Percentiles rank a stretch among this genome's conserved stretches.
Evolutionary conservation across 2,113 vertebrate species (phyloP).

Genomic region (Gracilinanus agilis): DNA sequence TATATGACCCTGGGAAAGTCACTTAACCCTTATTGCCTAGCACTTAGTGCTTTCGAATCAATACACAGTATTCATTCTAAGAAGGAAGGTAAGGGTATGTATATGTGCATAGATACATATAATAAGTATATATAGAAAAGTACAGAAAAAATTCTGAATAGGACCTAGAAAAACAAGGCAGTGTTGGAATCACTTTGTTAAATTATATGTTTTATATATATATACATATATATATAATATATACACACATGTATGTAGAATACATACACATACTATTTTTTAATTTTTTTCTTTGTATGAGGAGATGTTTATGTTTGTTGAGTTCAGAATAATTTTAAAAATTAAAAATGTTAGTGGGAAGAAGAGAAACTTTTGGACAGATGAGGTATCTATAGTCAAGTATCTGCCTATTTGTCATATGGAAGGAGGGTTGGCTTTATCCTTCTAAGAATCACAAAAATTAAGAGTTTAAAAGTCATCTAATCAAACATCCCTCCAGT

Average conservation of each 20-base stretch:
- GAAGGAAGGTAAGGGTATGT: too few species aligned
- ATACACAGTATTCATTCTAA: too few species aligned
- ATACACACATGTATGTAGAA: too few species aligned
- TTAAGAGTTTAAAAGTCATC: not conserved
- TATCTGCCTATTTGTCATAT: not conserved
- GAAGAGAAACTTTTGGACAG: not conserved
- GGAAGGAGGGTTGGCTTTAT: not conserved
- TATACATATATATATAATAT: too few species aligned
- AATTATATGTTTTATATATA: not conserved
- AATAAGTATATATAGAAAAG: not conserved
- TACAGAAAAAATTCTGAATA: not conserved
- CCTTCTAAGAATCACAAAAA: not conserved
- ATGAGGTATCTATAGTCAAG: not conserved
- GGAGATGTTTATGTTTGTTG: not conserved
- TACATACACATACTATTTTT: not conserved
- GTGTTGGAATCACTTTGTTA: too few species aligned
- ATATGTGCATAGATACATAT: too few species aligned
- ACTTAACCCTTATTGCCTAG: too few species aligned
- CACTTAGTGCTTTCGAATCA: too few species aligned
- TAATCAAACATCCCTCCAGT: not conserved
- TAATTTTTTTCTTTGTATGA: not conserved
- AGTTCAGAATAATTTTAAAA: not conserved
- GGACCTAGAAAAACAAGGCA: not conserved
- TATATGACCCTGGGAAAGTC: too few species aligned
- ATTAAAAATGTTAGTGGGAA: not conserved